phyloP scores from a whole-genome alignment of 2,797 vertebrate genomes.

The Chelon labrosus region DNA sequence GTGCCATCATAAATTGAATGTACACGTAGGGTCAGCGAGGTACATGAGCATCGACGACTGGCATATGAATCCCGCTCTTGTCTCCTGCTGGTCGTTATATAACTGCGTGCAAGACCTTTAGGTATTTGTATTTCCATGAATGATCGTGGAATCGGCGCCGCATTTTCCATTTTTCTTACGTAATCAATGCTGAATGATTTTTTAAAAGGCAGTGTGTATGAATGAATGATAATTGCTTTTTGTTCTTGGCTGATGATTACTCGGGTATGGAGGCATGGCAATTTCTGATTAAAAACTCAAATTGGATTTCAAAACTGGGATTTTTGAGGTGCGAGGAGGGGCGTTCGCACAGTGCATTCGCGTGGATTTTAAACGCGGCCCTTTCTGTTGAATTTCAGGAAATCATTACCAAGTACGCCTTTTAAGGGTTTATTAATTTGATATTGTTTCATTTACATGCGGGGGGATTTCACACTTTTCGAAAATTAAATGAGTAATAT shows the following conservation, averaged over 20 bases:
- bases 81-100: constrained; percentile 41
- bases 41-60: constrained; percentile 46
- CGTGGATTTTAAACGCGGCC: constrained; percentile 59
- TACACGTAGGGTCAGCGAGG: constrained; percentile 37
- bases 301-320: constrained; percentile 76
- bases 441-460: constrained; percentile 74
- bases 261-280: constrained; percentile 76
- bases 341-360: constrained; percentile 35
- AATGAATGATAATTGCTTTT: constrained; percentile 81
- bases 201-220: constrained; percentile 61
- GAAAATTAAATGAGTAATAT: constrained; percentile 69
- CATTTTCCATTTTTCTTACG: constrained; percentile 74
- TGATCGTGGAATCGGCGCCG: constrained; percentile 60
- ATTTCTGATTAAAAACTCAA: constrained; percentile 79
- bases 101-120: constrained; percentile 31
- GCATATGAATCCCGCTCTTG: constrained; percentile 42
- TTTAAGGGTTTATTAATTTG: constrained; percentile 70
- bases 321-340: constrained; percentile 56
- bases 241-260: constrained; percentile 78
- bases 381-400: constrained; percentile 58
- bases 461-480: constrained; percentile 70
- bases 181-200: constrained; percentile 68
- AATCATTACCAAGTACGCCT: constrained; percentile 60
- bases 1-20: constrained; percentile 47
- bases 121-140: constrained; percentile 57